Conservation (phyloP, 2,797 vertebrate genomes). For the Morelia viridis region DNA sequence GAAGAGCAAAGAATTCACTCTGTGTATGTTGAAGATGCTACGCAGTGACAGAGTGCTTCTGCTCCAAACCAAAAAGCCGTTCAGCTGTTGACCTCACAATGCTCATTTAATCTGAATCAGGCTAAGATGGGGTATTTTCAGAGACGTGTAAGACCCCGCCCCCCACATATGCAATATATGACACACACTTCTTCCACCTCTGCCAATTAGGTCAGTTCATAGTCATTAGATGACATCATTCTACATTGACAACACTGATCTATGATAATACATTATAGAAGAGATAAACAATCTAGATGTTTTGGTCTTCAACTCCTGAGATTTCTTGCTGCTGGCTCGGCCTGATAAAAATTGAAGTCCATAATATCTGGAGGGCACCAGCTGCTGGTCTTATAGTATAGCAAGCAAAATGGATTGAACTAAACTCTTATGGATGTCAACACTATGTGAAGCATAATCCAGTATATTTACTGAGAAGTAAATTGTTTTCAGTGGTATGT, state of each 20-base stretch:
- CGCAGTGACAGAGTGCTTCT: not conserved
- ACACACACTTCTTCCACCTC: not conserved
- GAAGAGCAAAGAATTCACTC: not conserved
- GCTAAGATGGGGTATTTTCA: not conserved
- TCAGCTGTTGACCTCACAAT: not conserved
- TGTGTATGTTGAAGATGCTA: not conserved
- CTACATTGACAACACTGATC: not conserved
- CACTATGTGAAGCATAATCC: not conserved
- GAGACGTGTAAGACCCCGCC: not conserved
- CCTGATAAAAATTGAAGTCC: not conserved
- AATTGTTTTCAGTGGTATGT: not conserved
- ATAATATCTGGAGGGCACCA: not conserved
- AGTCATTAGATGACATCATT: not conserved
- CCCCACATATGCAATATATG: not conserved
- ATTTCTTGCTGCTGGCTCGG: not conserved
- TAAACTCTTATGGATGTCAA: not conserved
- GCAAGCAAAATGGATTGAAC: not conserved
- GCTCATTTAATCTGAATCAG: not conserved
- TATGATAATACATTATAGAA: not conserved
- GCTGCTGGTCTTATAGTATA: not conserved
- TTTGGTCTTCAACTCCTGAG: not conserved
- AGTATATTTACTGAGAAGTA: not conserved
- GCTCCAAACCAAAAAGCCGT: not conserved
- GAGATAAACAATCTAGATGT: not conserved
- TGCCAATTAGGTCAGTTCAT: not conserved